These are phyloP conservation scores for Polietes domitor DNA, from an alignment of 2,888 invertebrate species.

Conservation along the genomic window DNA sequence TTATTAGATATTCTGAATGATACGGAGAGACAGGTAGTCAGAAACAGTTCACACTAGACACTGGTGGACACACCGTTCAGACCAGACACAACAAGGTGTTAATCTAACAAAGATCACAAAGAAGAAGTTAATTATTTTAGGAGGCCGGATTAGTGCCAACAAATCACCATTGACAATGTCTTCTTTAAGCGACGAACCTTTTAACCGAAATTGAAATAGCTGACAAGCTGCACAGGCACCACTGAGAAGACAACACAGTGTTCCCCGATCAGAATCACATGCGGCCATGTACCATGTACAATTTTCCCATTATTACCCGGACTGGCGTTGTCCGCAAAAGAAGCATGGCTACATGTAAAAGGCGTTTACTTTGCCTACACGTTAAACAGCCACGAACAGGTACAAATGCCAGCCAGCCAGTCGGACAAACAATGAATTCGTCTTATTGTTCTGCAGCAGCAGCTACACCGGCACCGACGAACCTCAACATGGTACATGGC, in stretches of 20 bases:
- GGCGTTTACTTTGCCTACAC: slow-evolving; percentile 52
- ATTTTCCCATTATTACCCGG: neutral
- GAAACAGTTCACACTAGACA: no score
- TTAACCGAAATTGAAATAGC: neutral
- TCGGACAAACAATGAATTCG: slow-evolving; percentile 41
- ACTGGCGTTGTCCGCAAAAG: slow-evolving; percentile 5
- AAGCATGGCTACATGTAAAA: slow-evolving; percentile 50
- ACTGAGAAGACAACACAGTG: neutral
- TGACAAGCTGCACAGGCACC: no score
- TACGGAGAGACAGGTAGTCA: neutral
- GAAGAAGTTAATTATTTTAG: neutral
- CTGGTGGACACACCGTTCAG: no score
- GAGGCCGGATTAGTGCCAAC: neutral
- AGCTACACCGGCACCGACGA: neutral
- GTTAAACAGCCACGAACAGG: slow-evolving; percentile 4
- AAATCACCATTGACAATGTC: neutral
- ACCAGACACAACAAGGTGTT: slow-evolving; percentile 21
- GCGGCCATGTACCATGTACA: neutral
- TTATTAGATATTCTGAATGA: neutral
- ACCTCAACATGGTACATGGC: neutral
- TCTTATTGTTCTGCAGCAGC: slow-evolving; percentile 22
- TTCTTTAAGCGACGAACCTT: no score
- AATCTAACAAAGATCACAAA: neutral
- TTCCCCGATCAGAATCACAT: neutral
- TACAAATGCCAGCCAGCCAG: neutral